These are phyloP conservation scores for Opisthograptis luteolata DNA, from an alignment of 2,888 invertebrate genomes.

Conservation along the genomic window DNA sequence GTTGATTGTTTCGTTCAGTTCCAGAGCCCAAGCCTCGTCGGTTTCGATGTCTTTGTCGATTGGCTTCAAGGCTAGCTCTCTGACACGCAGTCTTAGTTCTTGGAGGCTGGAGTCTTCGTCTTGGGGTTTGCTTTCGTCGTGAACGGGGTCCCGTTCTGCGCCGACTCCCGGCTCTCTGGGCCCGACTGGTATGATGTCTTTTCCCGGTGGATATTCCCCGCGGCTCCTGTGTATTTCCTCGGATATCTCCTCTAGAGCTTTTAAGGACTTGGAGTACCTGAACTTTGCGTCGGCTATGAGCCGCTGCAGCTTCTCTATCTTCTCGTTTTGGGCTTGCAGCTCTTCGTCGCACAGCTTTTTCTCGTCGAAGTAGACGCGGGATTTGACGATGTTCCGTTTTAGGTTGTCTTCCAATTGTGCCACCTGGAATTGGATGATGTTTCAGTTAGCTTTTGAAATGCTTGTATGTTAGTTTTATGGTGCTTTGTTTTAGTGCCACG, in stretches of 20 bases:
- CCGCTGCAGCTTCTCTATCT: slow-evolving; percentile 91
- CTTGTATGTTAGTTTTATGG: no score
- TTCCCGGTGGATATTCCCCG: slow-evolving; percentile 79
- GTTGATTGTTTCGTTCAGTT: slow-evolving; percentile 90
- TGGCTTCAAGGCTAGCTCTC: slow-evolving; percentile 89
- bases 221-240: slow-evolving; percentile 93
- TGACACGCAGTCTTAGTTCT: slow-evolving; percentile 87
- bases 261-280: slow-evolving; percentile 92
- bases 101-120: slow-evolving; percentile 86
- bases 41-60: slow-evolving; percentile 89
- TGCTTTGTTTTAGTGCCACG: no score
- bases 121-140: slow-evolving; percentile 64
- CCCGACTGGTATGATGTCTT: slow-evolving; percentile 76
- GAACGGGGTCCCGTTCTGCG: slow-evolving; percentile 85
- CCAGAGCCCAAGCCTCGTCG: slow-evolving; percentile 89
- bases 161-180: slow-evolving; percentile 90
- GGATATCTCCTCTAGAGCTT: slow-evolving; percentile 94
- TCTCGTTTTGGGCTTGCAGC: slow-evolving; percentile 92
- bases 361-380: slow-evolving; percentile 95
- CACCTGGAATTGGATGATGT: no score
- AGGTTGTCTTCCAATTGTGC: slow-evolving; percentile 92
- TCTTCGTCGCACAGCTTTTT: slow-evolving; percentile 94
- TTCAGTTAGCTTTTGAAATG: no score
- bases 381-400: slow-evolving; percentile 92
- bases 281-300: slow-evolving; percentile 91